Conservation (phyloP, 2,888 invertebrate genomes). For the Chesias legatella region DNA sequence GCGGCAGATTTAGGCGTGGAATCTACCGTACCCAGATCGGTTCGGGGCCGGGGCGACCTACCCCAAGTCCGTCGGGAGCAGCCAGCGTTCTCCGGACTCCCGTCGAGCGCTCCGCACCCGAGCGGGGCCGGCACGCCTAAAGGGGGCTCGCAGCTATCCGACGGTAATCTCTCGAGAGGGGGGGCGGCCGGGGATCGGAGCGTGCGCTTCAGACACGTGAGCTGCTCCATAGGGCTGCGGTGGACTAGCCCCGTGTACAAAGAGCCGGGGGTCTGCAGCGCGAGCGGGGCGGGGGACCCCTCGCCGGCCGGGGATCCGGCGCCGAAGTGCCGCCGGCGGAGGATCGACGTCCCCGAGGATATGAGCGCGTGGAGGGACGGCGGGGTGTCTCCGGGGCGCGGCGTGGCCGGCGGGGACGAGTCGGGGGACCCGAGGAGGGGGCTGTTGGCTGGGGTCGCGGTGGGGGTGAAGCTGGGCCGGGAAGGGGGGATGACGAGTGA, state of each 20-base stretch:
- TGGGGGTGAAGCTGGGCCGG: slow-evolving; percentile 87
- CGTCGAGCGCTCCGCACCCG: slow-evolving; percentile 79
- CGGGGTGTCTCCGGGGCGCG: slow-evolving; percentile 83
- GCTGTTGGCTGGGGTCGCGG: slow-evolving; percentile 93
- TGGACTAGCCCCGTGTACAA: slow-evolving; percentile 83
- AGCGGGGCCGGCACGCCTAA: slow-evolving; percentile 82
- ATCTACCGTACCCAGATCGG: slow-evolving; percentile 53
- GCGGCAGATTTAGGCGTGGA: slow-evolving; percentile 31
- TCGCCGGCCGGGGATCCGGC: slow-evolving; percentile 80
- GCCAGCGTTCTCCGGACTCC: slow-evolving; percentile 17
- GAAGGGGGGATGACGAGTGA: slow-evolving; percentile 88
- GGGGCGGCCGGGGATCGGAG: slow-evolving; percentile 66
- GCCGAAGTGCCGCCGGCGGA: slow-evolving; percentile 74
- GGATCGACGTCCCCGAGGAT: slow-evolving; percentile 70
- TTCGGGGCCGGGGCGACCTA: slow-evolving; percentile 63
- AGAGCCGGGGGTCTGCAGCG: slow-evolving; percentile 80
- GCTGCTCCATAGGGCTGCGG: slow-evolving; percentile 88
- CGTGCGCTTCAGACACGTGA: slow-evolving; percentile 85
- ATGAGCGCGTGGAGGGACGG: slow-evolving; percentile 77
- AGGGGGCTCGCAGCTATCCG: slow-evolving; percentile 45
- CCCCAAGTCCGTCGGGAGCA: slow-evolving; percentile 46
- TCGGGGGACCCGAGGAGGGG: slow-evolving; percentile 84
- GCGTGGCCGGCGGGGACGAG: slow-evolving; percentile 74
- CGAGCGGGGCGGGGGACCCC: slow-evolving; percentile 83
- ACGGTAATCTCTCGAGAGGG: slow-evolving; percentile 44